Evolutionary conservation across 92 coral and sea anemone species (phyloP).

Genomic region (Desmophyllum pertusum): DNA sequence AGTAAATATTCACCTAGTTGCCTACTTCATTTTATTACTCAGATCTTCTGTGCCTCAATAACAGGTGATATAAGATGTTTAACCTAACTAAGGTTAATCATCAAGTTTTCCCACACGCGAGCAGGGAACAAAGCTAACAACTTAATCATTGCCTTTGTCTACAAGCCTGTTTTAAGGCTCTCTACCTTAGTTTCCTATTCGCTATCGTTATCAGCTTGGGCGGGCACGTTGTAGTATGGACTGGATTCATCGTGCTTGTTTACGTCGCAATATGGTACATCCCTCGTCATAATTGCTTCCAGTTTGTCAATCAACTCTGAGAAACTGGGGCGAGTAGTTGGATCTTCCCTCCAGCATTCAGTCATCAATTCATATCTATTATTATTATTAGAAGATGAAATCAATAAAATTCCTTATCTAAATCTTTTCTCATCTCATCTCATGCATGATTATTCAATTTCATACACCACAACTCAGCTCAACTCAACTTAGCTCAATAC

Average conservation of each 20-base stretch:
- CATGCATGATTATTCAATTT: no score
- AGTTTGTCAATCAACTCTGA: not conserved
- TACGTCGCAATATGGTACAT: not conserved
- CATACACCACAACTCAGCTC: no score
- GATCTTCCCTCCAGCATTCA: slow-evolving; percentile 6
- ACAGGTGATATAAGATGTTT: no score
- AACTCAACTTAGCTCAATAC: not conserved
- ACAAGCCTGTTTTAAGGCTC: not conserved
- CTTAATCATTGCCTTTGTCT: not conserved
- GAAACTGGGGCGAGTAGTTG: slow-evolving; percentile 20
- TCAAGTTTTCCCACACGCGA: not conserved
- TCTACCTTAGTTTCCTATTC: not conserved
- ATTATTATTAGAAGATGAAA: not conserved
- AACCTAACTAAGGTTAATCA: no score
- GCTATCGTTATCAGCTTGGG: not conserved
- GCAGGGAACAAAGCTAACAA: not conserved
- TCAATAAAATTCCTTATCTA: no score
- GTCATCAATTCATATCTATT: slow-evolving; percentile 15
- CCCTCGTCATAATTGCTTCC: slow-evolving; percentile 11
- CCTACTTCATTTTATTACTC: no score
- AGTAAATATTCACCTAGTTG: no score
- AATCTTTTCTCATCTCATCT: no score
- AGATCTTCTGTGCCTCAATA: no score
- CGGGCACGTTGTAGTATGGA: slow-evolving; percentile 9
- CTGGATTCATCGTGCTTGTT: not conserved